phyloP scores from a whole-genome alignment of 2,888 invertebrate genomes.

The Sphaeridia pumilis region DNA sequence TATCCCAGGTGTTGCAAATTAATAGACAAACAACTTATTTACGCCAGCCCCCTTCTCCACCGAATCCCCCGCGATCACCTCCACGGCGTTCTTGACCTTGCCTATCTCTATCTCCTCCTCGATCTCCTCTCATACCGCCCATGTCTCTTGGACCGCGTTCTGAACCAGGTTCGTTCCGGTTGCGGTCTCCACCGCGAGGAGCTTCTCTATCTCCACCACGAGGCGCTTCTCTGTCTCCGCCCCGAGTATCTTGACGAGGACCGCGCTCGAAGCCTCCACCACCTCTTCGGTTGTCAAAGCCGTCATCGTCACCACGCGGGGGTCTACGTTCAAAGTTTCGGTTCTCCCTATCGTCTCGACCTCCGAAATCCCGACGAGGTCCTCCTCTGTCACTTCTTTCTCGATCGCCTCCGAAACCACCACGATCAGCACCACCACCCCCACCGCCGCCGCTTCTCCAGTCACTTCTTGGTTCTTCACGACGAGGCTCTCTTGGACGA shows the following conservation, averaged over 20 bases:
- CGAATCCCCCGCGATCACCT: conserved; percentile 14
- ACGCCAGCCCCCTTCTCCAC: conserved; percentile 18
- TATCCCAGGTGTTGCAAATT: too few relatives aligned
- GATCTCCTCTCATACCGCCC: neutral
- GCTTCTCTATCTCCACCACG: neutral
- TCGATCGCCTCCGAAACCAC: conserved; percentile 14
- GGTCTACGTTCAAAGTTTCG: neutral
- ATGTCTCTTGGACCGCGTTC: conserved; percentile 5
- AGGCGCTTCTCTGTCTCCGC: neutral
- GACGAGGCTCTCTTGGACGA: conserved; percentile 22
- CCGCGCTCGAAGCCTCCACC: neutral
- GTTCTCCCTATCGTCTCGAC: neutral
- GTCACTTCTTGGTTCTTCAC: neutral
- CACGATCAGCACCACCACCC: conserved; percentile 34
- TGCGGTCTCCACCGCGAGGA: conserved; percentile 8
- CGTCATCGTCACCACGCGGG: neutral
- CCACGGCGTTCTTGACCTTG: conserved; percentile 11
- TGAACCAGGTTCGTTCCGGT: conserved; percentile 11
- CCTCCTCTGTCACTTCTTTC: conserved; percentile 33
- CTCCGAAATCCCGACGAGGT: conserved; percentile 31
- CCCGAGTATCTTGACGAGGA: neutral
- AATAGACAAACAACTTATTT: neutral
- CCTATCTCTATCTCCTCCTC: conserved; percentile 1
- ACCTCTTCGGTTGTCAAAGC: neutral
- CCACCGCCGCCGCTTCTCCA: conserved; percentile 20